These are phyloP conservation scores for Neodon shergylaensis DNA, from an alignment of 2,113 vertebrate genomes.

Conservation along the genomic window DNA sequence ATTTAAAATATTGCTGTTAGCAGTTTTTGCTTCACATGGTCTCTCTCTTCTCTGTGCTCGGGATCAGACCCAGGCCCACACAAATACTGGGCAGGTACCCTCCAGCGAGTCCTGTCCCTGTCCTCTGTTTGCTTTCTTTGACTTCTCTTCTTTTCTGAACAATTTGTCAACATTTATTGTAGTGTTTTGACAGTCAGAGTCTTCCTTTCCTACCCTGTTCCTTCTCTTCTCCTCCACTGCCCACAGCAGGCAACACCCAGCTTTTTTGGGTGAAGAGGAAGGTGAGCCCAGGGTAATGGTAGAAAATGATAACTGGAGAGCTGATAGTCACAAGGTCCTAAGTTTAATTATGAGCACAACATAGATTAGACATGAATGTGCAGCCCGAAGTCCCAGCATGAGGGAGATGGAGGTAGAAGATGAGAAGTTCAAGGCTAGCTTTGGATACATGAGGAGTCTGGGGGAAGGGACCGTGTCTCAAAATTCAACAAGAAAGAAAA, in stretches of 20 bases:
- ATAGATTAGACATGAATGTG: too few relatives aligned
- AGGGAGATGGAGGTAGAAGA: not conserved
- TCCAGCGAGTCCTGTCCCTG: too few relatives aligned
- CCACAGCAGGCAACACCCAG: not conserved
- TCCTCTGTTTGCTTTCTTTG: fast-evolving
- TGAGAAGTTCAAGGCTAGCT: too few relatives aligned
- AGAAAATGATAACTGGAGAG: not conserved
- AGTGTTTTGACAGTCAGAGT: not conserved
- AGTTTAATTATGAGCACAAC: not conserved
- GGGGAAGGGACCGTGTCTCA: not conserved
- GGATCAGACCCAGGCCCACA: too few relatives aligned
- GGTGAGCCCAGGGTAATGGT: not conserved
- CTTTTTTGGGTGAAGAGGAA: not conserved
- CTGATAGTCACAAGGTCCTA: not conserved
- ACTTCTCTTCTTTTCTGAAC: not conserved
- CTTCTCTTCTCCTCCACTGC: not conserved
- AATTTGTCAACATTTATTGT: not conserved
- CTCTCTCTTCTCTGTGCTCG: not conserved
- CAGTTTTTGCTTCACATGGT: not conserved
- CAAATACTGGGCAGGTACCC: fast-evolving
- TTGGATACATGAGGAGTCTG: not conserved
- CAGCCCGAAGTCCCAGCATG: not conserved
- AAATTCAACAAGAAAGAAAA: not conserved
- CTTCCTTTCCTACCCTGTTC: not conserved
- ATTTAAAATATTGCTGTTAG: not conserved